These are phyloP conservation scores for Drosophila bocqueti DNA, from an alignment of 1,140 invertebrate species.

Conservation along the genomic window DNA sequence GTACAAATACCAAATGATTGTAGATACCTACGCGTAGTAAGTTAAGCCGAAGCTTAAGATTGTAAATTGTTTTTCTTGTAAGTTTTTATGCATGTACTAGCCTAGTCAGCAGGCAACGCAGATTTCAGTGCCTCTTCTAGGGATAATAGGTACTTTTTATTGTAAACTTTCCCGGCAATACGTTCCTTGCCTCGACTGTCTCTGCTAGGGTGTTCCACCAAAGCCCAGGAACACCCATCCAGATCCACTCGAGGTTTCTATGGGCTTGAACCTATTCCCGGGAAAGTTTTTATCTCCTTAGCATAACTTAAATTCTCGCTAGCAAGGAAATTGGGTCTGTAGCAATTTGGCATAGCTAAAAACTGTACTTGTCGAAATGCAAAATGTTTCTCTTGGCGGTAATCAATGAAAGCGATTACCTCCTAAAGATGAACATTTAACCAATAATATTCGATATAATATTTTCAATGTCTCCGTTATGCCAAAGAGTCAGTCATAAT, in stretches of 20 bases:
- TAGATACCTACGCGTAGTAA: conserved; percentile 63
- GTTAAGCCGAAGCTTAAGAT: conserved; percentile 47
- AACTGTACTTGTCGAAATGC: conserved; percentile 72
- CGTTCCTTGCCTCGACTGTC: conserved; percentile 31
- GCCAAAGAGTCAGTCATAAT: conserved; percentile 22
- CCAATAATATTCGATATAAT: conserved; percentile 67
- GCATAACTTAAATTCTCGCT: neutral
- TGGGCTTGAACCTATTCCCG: conserved; percentile 60
- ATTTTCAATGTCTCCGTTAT: conserved; percentile 69
- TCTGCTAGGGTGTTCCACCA: conserved; percentile 51
- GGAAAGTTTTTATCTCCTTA: conserved; percentile 38
- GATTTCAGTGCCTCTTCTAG: conserved; percentile 44
- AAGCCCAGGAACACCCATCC: conserved; percentile 59
- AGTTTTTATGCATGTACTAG: conserved; percentile 22
- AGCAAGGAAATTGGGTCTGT: conserved; percentile 10
- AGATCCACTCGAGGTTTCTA: conserved; percentile 28
- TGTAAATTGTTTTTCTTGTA: conserved; percentile 42
- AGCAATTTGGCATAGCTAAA: conserved; percentile 60
- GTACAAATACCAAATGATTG: conserved; percentile 75
- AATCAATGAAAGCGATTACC: conserved; percentile 55
- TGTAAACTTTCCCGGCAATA: conserved; percentile 43
- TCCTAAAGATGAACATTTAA: conserved; percentile 68
- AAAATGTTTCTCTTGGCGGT: conserved; percentile 77
- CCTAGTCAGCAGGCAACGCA: conserved; percentile 18
- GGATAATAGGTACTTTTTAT: neutral